Evolutionary conservation across 2,888 invertebrate species (phyloP).

Genomic region (Lamellibrachia satsuma): DNA sequence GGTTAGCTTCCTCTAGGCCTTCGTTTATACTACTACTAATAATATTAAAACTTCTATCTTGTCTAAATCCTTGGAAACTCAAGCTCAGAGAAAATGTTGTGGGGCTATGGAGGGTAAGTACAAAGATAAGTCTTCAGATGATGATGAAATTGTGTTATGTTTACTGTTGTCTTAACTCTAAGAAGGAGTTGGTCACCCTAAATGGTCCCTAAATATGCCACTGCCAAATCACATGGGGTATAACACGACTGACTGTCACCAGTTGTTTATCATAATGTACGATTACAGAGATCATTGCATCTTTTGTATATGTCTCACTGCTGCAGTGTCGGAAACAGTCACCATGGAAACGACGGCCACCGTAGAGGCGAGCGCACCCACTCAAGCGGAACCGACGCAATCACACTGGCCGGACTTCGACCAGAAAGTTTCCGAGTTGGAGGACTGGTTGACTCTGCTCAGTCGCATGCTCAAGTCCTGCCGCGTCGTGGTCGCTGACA

Average conservation of each 20-base stretch:
- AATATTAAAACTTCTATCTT: neutral
- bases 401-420: slow-evolving; percentile 17
- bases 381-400: neutral
- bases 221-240: no score
- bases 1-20: neutral
- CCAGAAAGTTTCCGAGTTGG: slow-evolving; percentile 23
- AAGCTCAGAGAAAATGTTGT: no score
- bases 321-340: neutral
- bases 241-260: no score
- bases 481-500: neutral
- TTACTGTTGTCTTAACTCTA: no score
- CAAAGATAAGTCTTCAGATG: no score
- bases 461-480: neutral
- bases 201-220: no score
- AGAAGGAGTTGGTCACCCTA: no score
- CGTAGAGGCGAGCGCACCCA: neutral
- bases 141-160: no score
- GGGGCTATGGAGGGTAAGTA: no score
- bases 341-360: neutral
- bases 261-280: slow-evolving; percentile 31
- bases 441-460: slow-evolving; percentile 31
- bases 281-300: slow-evolving; percentile 32
- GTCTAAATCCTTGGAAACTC: no score
- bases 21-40: neutral
- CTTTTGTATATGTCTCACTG: neutral